Conservation (phyloP, 2,797 vertebrate genomes). For the Enoplosus armatus region DNA sequence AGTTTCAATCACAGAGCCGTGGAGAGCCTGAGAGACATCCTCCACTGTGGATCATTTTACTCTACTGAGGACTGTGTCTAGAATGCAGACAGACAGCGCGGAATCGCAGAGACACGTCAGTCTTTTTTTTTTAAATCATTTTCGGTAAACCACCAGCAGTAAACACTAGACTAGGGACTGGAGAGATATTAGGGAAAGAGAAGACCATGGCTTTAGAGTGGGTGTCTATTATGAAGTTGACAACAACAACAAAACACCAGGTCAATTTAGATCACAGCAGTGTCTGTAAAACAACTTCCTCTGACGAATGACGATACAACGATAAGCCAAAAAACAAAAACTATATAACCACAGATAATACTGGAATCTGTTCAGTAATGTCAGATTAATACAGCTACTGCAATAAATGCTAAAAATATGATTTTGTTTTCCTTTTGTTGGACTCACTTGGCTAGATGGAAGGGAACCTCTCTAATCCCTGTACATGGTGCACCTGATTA, state of each 20-base stretch:
- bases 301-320: too few species aligned
- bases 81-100: constrained; percentile 16
- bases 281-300: neutral
- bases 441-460: neutral
- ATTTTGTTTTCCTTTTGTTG: too few species aligned
- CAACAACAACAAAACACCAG: neutral
- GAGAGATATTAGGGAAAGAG: neutral
- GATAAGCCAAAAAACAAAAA: too few species aligned
- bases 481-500: neutral
- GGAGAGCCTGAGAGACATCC: constrained; percentile 68
- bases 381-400: neutral
- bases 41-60: constrained; percentile 48
- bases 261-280: neutral
- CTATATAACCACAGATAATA: too few species aligned
- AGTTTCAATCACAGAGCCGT: constrained; percentile 60
- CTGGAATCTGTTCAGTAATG: neutral
- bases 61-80: constrained; percentile 24
- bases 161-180: neutral
- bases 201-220: neutral
- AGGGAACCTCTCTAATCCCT: neutral
- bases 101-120: constrained; percentile 5
- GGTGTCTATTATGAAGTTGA: neutral
- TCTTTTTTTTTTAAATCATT: constrained; percentile 12
- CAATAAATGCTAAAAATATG: neutral
- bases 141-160: constrained; percentile 8